Evolutionary conservation across 2,888 invertebrate species (phyloP).

Genomic region (Rhingia campestris): DNA sequence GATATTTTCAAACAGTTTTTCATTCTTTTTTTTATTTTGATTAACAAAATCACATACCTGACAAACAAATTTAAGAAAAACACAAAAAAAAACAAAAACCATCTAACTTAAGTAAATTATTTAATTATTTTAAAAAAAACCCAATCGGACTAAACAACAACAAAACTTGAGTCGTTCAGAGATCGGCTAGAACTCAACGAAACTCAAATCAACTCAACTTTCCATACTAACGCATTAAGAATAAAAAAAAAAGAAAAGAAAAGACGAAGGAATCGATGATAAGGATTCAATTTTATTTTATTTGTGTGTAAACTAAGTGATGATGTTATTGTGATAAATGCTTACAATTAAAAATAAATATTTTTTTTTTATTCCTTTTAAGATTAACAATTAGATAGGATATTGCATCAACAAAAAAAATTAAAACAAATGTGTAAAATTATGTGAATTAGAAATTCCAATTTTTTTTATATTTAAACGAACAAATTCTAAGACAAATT

Average conservation of each 20-base stretch:
- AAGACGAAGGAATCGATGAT: not conserved
- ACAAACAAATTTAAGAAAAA: constrained; percentile 57
- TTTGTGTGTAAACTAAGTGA: constrained; percentile 68
- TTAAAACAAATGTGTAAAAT: not conserved
- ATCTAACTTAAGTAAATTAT: constrained; percentile 69
- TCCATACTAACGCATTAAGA: constrained; percentile 44
- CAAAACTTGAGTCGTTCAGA: constrained; percentile 13
- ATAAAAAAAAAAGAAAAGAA: not conserved
- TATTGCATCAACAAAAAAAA: not conserved
- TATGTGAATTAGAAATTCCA: not conserved
- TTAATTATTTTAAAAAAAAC: constrained; percentile 60
- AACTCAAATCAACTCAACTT: constrained; percentile 28
- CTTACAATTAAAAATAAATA: constrained; percentile 52
- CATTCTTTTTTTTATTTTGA: constrained; percentile 27
- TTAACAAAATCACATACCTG: constrained; percentile 68
- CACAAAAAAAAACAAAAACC: constrained; percentile 8
- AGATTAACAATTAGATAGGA: constrained; percentile 10
- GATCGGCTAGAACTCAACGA: constrained; percentile 37
- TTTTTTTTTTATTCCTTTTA: constrained; percentile 35
- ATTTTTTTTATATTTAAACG: not conserved
- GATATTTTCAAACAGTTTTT: constrained; percentile 71
- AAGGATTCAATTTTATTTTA: not conserved
- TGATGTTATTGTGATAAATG: constrained; percentile 73
- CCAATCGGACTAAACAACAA: constrained; percentile 38
- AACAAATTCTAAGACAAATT: constrained; percentile 43